Base-by-base conservation (phyloP, 2,113 vertebrate species). In the Pyxicephalus adspersus region DNA sequence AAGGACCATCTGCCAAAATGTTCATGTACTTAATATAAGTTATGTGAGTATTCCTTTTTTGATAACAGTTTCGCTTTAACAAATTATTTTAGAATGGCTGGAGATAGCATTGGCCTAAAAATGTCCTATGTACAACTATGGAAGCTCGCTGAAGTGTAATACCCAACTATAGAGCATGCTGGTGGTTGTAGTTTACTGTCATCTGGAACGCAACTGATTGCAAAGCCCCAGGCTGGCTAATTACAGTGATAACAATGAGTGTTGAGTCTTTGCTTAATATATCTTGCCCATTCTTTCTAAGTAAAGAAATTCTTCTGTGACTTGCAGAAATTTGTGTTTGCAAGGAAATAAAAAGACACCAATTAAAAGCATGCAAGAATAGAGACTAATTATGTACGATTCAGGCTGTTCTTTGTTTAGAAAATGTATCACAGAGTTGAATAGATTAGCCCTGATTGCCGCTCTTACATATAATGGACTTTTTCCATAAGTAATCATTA, bases 401-500 rank as follows among this genome's bases (percentile, higher is more conserved):
- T 91, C 84, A 84, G 84, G 68, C 74, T 85, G 85, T 80, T 86
- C 85, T 90, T 89, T 90, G 89, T 90, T 90, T 90, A 89, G 88
- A 88, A 89, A 89, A 87, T 89, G 86, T 85, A 89, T 90, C 83
- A 83, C 83, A 88, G 89, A 88, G 87, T 86, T 87, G 87, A 89
- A 89, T 86, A 90, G 88, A 90, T 89, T 86, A 87, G 75, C 71
- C n/a, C 80, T 91, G 89, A 91, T 91, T 91, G 86, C 87, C 87
- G 88, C 88, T 87, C 87, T 87, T 86, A 87, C 82, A 87, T 86
- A 90, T 89, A 90, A 92, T 88, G 86, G 88, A 86, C 85, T 88
- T 83, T 87, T 85, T 89, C 71, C 86, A 87, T 87, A 90, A 89
- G 88, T 90, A 91, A 90, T 90, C 90, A 89, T 89, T 91, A 88